Evolutionary conservation across 2,797 vertebrate genomes (phyloP), one percentile per base, ranked within the genome.

Genomic region (Naso thynnoides): DNA sequence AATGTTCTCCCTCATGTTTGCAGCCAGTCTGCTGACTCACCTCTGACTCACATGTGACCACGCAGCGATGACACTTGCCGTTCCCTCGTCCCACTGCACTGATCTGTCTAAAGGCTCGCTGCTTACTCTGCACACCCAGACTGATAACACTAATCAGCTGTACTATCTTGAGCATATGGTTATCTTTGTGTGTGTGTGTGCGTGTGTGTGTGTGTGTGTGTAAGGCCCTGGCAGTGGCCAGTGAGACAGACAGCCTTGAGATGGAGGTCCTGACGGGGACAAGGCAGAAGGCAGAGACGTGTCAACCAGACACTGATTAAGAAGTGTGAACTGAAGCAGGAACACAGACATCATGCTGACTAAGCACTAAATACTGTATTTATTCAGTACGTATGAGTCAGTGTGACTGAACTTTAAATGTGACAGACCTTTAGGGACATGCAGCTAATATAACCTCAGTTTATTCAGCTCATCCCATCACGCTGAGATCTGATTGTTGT

Each of bases 21-120:
- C 56, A 41, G 70, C 42, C 65, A 62, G 72, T 61, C 23, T 24
- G 74, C 63, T 62, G 80, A 71, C 63, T 80, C 77, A 55, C 67
- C 45, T 44, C n/a, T 44, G 74, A 66, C 63, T 77, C 73, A 62
- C 2, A 24, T 59, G 47, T 69, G 63, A 65, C 54, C 63, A 7
- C 57, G 70, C 55, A 26, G 44, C 5, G 39, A 47, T 29, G 76
- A 56, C 45, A 61, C 64, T 9, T 16, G 3, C 45, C 49, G 14
- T 48, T 53, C 44, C 26, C 16, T 7, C 44, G 13, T 14, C 38
- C 27, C 27, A 1, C 21, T 4, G 10, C 64, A 31, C 66, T 15
- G 66, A 62, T 74, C 77, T 6, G 78, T 83, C 60, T 70, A 72
- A 76, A 79, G 75, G 84, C 59, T 73, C 11, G 14, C 58, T 19